These are phyloP conservation scores for Nebria ingens DNA, from an alignment of 1,140 invertebrate genomes.

Conservation along the genomic window DNA sequence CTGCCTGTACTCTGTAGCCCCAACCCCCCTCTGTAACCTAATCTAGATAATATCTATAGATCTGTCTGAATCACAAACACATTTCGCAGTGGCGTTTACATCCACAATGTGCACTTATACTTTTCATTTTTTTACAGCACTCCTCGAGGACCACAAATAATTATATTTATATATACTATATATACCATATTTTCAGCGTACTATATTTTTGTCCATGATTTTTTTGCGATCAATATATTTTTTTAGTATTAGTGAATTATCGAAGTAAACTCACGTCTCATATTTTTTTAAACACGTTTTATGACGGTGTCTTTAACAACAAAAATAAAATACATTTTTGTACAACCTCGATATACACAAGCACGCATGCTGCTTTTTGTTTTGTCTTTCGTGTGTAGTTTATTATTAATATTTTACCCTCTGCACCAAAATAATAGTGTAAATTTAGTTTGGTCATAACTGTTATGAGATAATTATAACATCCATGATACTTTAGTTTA, in stretches of 20 bases:
- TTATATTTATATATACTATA: not conserved
- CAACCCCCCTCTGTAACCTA: not conserved
- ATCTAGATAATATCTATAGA: not conserved
- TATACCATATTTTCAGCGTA: not conserved
- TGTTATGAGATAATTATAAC: not conserved
- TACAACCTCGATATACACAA: slow-evolving; percentile 3
- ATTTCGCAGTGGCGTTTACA: not conserved
- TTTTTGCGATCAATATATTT: not conserved
- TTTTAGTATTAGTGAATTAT: not conserved
- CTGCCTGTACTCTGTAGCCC: slow-evolving; percentile 1
- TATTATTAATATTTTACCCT: not conserved
- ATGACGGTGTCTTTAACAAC: not conserved
- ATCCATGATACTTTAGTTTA: not conserved
- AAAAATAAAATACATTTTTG: not conserved
- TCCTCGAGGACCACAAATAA: not conserved
- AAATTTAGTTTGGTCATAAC: slow-evolving; percentile 2
- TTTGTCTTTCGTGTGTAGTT: slow-evolving; percentile 3
- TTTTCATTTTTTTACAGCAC: not conserved
- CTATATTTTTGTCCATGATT: not conserved
- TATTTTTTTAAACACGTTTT: slow-evolving; percentile 4
- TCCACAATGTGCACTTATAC: not conserved
- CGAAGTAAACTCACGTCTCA: slow-evolving; percentile 2
- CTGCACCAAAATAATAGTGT: not conserved
- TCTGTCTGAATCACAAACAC: not conserved
- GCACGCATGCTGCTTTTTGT: slow-evolving; percentile 4